Evolutionary conservation across 2,888 invertebrate species (phyloP).

Genomic region (Xestia c-nigrum): DNA sequence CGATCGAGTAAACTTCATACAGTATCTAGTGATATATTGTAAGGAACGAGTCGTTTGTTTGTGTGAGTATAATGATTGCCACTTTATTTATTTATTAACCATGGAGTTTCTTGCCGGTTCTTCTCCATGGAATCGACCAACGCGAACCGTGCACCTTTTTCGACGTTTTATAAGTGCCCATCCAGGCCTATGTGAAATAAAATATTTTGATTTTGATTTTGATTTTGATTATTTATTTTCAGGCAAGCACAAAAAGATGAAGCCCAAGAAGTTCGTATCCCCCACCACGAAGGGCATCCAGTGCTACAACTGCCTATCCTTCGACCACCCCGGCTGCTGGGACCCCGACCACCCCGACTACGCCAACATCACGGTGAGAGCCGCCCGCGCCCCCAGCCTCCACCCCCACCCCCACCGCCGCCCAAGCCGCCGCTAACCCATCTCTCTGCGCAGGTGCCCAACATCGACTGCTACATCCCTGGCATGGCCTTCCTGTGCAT

Average conservation of each 20-base stretch:
- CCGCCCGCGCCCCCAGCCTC: accelerated
- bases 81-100: not conserved
- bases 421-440: not conserved
- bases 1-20: not conserved
- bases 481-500: slow-evolving; percentile 87
- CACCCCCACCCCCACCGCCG: not conserved
- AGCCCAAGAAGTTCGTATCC: slow-evolving; percentile 84
- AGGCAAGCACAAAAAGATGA: slow-evolving; percentile 86
- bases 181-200: no score
- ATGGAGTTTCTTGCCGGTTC: no score
- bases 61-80: not conserved
- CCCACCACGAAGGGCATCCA: slow-evolving; percentile 84
- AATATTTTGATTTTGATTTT: no score
- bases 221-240: slow-evolving; percentile 32
- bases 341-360: slow-evolving; percentile 88
- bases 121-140: no score
- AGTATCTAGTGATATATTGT: not conserved
- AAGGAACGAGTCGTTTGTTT: not conserved
- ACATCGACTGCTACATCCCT: slow-evolving; percentile 88
- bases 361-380: slow-evolving; percentile 84
- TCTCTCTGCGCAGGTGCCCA: slow-evolving; percentile 79
- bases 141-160: no score
- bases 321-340: slow-evolving; percentile 89
- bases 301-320: slow-evolving; percentile 88
- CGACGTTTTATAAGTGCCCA: no score